Conservation (phyloP, 2,888 invertebrate genomes). For the Calephelis perditalis region DNA sequence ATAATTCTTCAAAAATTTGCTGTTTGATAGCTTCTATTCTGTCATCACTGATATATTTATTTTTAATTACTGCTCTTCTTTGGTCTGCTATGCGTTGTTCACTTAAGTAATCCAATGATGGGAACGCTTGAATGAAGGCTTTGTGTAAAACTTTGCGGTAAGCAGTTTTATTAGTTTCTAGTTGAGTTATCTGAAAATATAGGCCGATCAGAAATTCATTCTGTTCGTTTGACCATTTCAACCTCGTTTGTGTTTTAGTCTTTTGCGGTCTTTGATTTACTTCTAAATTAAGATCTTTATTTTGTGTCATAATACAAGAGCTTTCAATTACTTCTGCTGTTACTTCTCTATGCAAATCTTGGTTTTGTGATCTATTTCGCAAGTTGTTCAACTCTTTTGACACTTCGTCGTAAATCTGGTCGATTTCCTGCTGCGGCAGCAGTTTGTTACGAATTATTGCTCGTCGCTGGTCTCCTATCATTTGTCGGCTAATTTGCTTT, state of each 20-base stretch:
- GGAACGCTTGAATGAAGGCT: constrained; percentile 14
- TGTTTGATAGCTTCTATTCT: constrained; percentile 5
- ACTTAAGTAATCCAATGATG: constrained; percentile 21
- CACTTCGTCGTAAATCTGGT: constrained; percentile 15
- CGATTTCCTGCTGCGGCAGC: constrained; percentile 20
- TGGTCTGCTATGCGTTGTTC: constrained; percentile 28
- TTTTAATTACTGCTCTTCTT: constrained; percentile 22
- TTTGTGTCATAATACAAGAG: background rate
- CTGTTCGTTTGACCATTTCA: constrained; percentile 21
- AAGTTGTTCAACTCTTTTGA: too few species aligned
- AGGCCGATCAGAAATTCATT: constrained; percentile 21
- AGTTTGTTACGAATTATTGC: constrained; percentile 22
- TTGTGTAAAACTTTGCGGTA: constrained; percentile 19
- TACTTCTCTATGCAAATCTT: background rate
- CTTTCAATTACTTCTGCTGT: too few species aligned
- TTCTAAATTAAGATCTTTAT: background rate
- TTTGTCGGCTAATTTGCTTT: constrained; percentile 18
- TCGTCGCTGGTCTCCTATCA: constrained; percentile 18
- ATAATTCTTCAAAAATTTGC: background rate
- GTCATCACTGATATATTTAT: constrained; percentile 19
- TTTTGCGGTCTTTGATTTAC: background rate
- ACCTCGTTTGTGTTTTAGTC: constrained; percentile 4
- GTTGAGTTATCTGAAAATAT: constrained; percentile 20
- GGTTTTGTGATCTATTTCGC: background rate
- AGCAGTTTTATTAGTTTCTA: constrained; percentile 20